Conservation (phyloP, 1,140 invertebrate genomes). For the Cyphomyrmex costatus region DNA sequence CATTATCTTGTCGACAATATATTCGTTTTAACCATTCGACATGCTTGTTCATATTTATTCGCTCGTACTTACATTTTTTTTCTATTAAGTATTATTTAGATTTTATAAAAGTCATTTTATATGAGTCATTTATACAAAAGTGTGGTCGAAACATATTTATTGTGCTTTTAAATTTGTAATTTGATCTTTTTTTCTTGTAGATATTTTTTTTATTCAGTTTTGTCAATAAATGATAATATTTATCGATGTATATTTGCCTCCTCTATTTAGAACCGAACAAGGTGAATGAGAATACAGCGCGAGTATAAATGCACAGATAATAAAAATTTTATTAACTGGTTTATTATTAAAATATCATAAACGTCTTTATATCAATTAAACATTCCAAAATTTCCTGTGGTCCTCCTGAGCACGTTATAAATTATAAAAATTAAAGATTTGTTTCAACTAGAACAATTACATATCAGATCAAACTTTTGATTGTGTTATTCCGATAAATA, state of each 20-base stretch:
- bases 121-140: background rate
- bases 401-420: too few relatives aligned
- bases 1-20: slow-evolving; percentile 67
- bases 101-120: background rate
- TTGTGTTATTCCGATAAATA: too few relatives aligned
- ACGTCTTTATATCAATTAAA: too few relatives aligned
- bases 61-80: background rate
- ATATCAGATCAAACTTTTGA: too few relatives aligned
- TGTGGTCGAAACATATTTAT: background rate
- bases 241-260: slow-evolving; percentile 38
- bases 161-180: slow-evolving; percentile 21
- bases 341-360: too few relatives aligned
- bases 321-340: too few relatives aligned
- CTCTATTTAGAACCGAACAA: slow-evolving; percentile 50
- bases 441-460: too few relatives aligned
- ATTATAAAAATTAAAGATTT: too few relatives aligned
- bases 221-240: slow-evolving; percentile 19
- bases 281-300: slow-evolving; percentile 28
- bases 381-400: too few relatives aligned
- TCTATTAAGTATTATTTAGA: background rate
- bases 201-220: slow-evolving; percentile 9
- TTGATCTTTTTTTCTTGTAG: background rate
- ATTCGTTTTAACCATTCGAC: slow-evolving; percentile 40
- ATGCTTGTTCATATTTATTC: background rate
- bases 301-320: too few relatives aligned